Base-by-base conservation (phyloP, 2,797 vertebrate species). In the Ispidina lecontei region DNA sequence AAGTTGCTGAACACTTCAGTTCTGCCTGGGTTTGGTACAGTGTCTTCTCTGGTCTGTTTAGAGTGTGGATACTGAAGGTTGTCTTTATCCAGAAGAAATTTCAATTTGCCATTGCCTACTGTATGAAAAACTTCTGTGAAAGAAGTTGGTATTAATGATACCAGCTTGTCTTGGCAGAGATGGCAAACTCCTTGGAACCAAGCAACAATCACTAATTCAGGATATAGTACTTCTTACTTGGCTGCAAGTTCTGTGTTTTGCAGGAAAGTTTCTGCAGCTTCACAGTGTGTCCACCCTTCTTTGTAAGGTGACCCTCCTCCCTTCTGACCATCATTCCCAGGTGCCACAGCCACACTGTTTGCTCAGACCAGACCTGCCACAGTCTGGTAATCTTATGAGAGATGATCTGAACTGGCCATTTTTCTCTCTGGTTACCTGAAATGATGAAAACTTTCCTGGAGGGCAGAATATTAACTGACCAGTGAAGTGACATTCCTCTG, bases 401-500 rank as follows among this genome's bases (percentile, higher is more conserved):
- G 44, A 19, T 46, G 23, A 62, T 77, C 47, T 83, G 83, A 71
- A 37, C 62, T 47, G 73, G 41, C 2, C 2, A 1, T 1, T 81
- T 84, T 85, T 91, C 20, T 64, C 35, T 81, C 41, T 67, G 33
- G 20, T 85, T 71, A 65, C 54, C 33, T 52, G 29, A 84, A 93
- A 71, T 6, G 17, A 39, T 33, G 63, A 52, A 55, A 75, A 31
- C 31, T 63, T 59, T 67, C 60, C 77, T 89, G 70, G 54, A 93
- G 76, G 93, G 65, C 55, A 68, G 44, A 49, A 18, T 67, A 54
- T 87, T 80, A 90, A 63, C 77, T 64, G 69, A 46, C 69, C 35
- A 33, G 65, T 51, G 78, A 59, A 49, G 39, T 71, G 68, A 87
- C 87, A 74, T 94, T 95, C 83, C 87, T 91, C 19, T 47, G 41